A percentile compares a stretch with the other conserved stretches of the same genome.
Evolutionary conservation across 2,113 vertebrate genomes (phyloP).

Genomic region (Vombatus ursinus): DNA sequence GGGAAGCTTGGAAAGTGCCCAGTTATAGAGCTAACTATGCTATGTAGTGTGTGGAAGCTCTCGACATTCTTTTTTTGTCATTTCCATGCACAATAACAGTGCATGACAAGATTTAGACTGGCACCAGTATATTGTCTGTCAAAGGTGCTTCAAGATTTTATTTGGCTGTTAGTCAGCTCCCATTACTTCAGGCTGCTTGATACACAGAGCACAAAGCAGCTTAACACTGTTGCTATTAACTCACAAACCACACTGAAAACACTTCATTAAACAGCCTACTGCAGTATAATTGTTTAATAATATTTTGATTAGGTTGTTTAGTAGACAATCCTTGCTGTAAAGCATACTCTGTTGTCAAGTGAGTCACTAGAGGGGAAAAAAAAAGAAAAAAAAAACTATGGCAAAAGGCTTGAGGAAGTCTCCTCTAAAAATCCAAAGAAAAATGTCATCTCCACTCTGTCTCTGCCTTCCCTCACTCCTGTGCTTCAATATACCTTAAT

Average conservation of each 20-base stretch:
- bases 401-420: conserved; percentile 58
- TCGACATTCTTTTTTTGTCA: conserved; percentile 68
- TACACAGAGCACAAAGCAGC: conserved; percentile 86
- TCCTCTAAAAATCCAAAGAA: conserved; percentile 24
- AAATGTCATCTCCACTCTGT: background rate
- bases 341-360: conserved; percentile 80
- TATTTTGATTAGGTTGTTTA: conserved; percentile 92
- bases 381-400: conserved; percentile 60
- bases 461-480: background rate
- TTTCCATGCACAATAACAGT: conserved; percentile 77
- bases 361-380: conserved; percentile 61
- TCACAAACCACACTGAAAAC: conserved; percentile 88
- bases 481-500: background rate
- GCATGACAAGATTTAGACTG: conserved; percentile 72
- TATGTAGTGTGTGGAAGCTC: conserved; percentile 41
- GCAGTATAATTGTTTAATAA: conserved; percentile 91
- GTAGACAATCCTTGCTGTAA: conserved; percentile 82
- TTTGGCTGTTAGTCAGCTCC: conserved; percentile 82
- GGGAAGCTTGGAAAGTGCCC: conserved; percentile 32
- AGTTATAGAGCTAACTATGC: conserved; percentile 66
- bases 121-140: conserved; percentile 80
- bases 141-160: conserved; percentile 78
- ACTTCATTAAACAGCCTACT: conserved; percentile 92
- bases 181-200: conserved; percentile 84
- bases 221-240: conserved; percentile 87